Conservation (phyloP, 2,113 vertebrate species). For the Bos javanicus region DNA sequence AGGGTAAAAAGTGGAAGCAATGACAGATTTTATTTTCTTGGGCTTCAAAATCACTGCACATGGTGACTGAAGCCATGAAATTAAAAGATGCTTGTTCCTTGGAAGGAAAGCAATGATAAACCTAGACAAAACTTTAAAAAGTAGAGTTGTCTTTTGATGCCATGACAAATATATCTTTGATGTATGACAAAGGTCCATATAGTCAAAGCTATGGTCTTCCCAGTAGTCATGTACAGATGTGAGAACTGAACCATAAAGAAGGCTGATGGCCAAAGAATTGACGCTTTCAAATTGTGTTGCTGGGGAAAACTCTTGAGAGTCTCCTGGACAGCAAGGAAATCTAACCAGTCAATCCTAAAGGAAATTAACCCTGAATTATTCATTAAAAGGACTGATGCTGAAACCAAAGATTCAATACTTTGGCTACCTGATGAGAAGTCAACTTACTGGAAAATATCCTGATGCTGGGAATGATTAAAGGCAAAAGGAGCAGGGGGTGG, state of each 20-base stretch:
- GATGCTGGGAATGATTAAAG: not conserved
- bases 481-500: not conserved
- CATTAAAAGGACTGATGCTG: not conserved
- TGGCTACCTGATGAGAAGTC: not conserved
- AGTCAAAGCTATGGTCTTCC: not conserved
- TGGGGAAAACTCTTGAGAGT: not conserved
- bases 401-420: not conserved
- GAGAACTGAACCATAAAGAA: not conserved
- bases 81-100: not conserved
- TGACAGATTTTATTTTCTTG: not conserved
- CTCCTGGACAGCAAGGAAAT: not conserved
- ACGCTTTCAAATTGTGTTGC: not conserved
- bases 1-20: not conserved
- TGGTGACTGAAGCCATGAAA: not conserved
- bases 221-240: not conserved
- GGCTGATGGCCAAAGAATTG: not conserved
- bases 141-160: not conserved
- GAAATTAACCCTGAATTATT: not conserved
- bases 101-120: not conserved
- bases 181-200: not conserved
- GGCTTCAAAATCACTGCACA: not conserved
- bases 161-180: not conserved
- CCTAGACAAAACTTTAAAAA: not conserved
- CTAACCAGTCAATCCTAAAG: not conserved
- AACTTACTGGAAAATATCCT: not conserved